Conservation (phyloP, 2,113 vertebrate species). For the Poeciliopsis prolifica region DNA sequence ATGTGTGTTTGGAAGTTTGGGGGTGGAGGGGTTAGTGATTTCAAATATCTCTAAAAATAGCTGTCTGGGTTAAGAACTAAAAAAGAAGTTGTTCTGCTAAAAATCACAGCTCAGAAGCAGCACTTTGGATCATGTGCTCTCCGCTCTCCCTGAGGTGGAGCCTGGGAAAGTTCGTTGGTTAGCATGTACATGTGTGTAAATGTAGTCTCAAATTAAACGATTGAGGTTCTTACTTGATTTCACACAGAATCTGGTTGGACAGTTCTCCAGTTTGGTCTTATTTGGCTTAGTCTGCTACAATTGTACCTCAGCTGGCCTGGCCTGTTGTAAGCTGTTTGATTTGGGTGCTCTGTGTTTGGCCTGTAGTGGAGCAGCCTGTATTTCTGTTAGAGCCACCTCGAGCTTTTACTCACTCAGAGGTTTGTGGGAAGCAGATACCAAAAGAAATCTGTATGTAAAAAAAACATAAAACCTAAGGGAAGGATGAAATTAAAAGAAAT, state of each 20-base stretch:
- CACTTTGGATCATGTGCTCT: slow-evolving; percentile 68
- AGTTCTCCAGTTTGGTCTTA: slow-evolving; percentile 13
- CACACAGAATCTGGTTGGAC: slow-evolving; percentile 6
- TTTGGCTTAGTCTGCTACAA: not conserved
- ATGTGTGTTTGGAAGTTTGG: slow-evolving; percentile 1
- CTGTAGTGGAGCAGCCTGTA: slow-evolving; percentile 15
- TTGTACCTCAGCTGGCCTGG: slow-evolving; percentile 1
- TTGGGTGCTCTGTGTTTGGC: slow-evolving; percentile 16
- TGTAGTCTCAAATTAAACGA: slow-evolving; percentile 38
- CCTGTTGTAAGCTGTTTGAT: not conserved
- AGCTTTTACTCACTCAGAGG: slow-evolving; percentile 49
- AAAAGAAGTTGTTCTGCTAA: slow-evolving; percentile 72
- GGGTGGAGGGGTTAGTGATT: slow-evolving; percentile 54
- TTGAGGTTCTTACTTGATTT: slow-evolving; percentile 26
- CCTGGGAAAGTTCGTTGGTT: slow-evolving; percentile 72
- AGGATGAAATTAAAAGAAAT: not conserved
- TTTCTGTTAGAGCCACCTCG: slow-evolving; percentile 34
- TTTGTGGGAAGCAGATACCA: slow-evolving; percentile 36
- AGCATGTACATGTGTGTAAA: slow-evolving; percentile 37
- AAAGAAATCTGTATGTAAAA: slow-evolving; percentile 23
- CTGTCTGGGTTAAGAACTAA: slow-evolving; percentile 5
- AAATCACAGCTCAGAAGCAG: slow-evolving; percentile 74
- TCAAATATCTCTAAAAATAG: slow-evolving; percentile 76
- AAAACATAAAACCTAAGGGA: not conserved
- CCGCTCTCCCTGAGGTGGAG: slow-evolving; percentile 73